A percentile compares a stretch with the other conserved stretches of the same genome.
phyloP scores from a whole-genome alignment of 2,888 invertebrate species.

The Aspidiotus rigidus region DNA sequence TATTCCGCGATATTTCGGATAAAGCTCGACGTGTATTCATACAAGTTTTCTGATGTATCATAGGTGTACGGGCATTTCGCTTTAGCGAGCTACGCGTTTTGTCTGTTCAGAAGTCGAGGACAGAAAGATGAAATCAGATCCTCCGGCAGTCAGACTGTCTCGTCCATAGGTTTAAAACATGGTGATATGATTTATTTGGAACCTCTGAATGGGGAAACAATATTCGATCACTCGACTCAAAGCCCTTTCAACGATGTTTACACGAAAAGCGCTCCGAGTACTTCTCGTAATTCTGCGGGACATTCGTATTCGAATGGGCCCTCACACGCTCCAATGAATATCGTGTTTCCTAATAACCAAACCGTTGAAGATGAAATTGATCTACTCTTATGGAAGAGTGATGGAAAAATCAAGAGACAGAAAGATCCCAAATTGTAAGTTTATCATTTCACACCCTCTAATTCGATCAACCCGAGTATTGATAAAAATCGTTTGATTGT shows the following conservation, averaged over 20 bases:
- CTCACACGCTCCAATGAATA: constrained; percentile 16
- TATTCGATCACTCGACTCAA: constrained; percentile 49
- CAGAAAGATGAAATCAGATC: constrained; percentile 63
- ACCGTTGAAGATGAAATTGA: constrained; percentile 83
- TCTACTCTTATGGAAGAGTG: constrained; percentile 61
- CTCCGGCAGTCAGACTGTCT: constrained; percentile 58
- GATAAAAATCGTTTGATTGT: constrained; percentile 38
- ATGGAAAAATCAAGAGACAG: constrained; percentile 78
- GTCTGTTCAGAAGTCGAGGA: constrained; percentile 66
- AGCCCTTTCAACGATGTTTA: constrained; percentile 43
- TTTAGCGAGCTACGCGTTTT: constrained; percentile 62
- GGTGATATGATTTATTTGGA: constrained; percentile 58
- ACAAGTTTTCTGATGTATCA: constrained; percentile 9
- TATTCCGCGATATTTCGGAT: not conserved
- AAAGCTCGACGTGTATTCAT: not conserved
- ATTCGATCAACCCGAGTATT: not conserved
- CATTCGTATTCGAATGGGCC: constrained; percentile 34
- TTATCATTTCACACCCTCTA: not conserved
- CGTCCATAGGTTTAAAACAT: constrained; percentile 61
- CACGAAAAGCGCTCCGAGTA: constrained; percentile 37
- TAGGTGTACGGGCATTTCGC: constrained; percentile 62
- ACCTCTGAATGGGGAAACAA: constrained; percentile 39
- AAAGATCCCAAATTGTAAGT: constrained; percentile 80
- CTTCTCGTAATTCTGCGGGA: constrained; percentile 35
- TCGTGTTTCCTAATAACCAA: constrained; percentile 38